Evolutionary conservation across 2,797 vertebrate species (phyloP).

Genomic region (Buceros bicornis): DNA sequence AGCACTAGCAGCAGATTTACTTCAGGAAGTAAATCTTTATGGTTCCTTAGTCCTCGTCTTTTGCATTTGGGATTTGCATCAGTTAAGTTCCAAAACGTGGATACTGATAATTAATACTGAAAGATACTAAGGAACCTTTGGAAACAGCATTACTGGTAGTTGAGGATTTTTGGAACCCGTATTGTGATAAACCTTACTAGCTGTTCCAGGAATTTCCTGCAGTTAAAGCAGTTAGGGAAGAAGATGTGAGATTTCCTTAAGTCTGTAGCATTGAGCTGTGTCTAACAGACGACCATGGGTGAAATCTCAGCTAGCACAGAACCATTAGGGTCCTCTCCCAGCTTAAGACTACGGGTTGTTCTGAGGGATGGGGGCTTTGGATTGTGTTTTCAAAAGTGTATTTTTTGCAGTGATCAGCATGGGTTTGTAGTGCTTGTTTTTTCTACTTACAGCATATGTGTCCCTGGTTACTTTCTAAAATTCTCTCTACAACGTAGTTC

Average conservation of each 20-base stretch:
- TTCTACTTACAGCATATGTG: background rate
- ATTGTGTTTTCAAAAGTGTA: background rate
- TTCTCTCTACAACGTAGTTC: background rate
- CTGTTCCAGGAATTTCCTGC: background rate
- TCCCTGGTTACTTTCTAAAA: background rate
- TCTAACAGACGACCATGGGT: background rate
- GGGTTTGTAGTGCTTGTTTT: background rate
- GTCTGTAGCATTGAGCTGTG: background rate
- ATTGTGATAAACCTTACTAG: background rate
- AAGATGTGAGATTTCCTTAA: background rate
- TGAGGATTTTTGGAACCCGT: background rate
- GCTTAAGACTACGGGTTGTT: background rate
- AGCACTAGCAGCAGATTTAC: background rate
- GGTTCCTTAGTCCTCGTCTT: background rate
- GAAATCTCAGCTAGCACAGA: background rate
- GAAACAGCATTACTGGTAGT: background rate
- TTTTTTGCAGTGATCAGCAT: background rate
- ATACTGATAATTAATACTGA: background rate
- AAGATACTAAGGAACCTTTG: background rate
- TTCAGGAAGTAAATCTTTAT: background rate
- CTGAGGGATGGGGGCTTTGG: background rate
- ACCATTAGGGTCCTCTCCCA: background rate
- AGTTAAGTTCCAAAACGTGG: background rate
- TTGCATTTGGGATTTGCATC: background rate
- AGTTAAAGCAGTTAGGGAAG: background rate